Conservation (phyloP, 2,797 vertebrate genomes). For the Thalassophryne amazonica region DNA sequence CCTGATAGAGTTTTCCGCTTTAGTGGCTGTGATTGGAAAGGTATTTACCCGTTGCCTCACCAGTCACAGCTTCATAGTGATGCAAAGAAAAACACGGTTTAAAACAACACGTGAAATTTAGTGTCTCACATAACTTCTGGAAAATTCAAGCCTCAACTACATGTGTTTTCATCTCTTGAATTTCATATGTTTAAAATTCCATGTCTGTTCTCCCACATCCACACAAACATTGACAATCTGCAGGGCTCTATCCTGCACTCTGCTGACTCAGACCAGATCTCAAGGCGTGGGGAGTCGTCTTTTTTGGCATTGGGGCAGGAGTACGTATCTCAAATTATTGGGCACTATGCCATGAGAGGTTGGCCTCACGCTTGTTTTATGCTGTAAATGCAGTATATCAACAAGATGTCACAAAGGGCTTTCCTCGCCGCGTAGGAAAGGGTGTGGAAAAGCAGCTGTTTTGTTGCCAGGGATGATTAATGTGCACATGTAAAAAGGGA, state of each 20-base stretch:
- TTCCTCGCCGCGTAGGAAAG: conserved; percentile 15
- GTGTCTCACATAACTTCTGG: too few species aligned
- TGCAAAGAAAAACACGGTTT: too few species aligned
- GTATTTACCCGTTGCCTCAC: too few species aligned
- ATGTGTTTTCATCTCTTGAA: conserved; percentile 20
- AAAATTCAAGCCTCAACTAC: too few species aligned
- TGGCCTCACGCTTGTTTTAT: conserved; percentile 25
- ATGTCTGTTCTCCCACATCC: conserved; percentile 30
- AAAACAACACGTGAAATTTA: too few species aligned
- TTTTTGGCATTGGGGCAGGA: conserved; percentile 37
- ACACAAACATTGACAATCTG: conserved; percentile 47
- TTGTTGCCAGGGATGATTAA: conserved; percentile 25
- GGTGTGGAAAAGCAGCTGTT: conserved; percentile 18
- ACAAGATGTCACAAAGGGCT: conserved; percentile 26
- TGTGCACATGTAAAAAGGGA: not conserved
- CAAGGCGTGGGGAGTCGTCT: conserved; percentile 57
- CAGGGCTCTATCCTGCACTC: conserved; percentile 44
- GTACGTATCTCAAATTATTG: conserved; percentile 35
- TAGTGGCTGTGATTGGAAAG: too few species aligned
- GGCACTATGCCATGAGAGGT: conserved; percentile 36
- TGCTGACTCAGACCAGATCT: conserved; percentile 71
- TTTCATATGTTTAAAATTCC: conserved; percentile 43
- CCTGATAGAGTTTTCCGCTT: too few species aligned
- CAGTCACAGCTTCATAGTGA: too few species aligned
- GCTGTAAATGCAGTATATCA: conserved; percentile 34